Base-by-base conservation (phyloP, 2,888 invertebrate genomes). In the Lasioglossum zephyrum region DNA sequence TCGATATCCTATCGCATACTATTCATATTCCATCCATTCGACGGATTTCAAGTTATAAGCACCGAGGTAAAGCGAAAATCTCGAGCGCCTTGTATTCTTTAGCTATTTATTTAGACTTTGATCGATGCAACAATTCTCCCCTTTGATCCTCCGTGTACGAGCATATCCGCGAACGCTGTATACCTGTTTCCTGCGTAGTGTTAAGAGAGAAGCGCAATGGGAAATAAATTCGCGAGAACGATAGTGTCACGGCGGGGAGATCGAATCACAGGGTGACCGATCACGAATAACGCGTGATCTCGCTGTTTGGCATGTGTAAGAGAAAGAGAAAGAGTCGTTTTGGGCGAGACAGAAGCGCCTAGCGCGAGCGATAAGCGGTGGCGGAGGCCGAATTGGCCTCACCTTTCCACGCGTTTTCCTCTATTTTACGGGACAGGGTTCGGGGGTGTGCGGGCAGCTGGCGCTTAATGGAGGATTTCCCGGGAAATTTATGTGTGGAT, bases 401-500 rank as follows among this genome's bases (percentile, higher is more conserved):
- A 82, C 88, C 81, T 88, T 86, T 88, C 82, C 83, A 69, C 85
- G 82, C 79, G 87, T 86, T 90, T 83, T 82, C 85, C 87, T 79
- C 77, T 82, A 69, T 77, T 90, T 88, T 78, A 79, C 78, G 82
- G 41, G 87, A 73, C 84, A 82, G 85, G 36, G 63, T 16, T 36
- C 63, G 31, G 31, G 31, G 81, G 82, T 82, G 87, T 79, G 90
- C 82, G 84, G 90, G 88, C 90, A 87, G 91, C 89, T 91, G 90
- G 85, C 91, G 91, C 92, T 92, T 91, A 91, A 86, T 77, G 85
- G 86, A 86, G 92, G 92, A 92, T 92, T 92, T 92, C 81, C 91
- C 79, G 73, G 86, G 78, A 89, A 91, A 92, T 92, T 92, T 92
- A 92, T 92, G 91, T 90, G 78, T 83, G 86, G 79, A 87, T 91